phyloP scores from a whole-genome alignment of 2,797 vertebrate genomes.

The Euthynnus affinis region DNA sequence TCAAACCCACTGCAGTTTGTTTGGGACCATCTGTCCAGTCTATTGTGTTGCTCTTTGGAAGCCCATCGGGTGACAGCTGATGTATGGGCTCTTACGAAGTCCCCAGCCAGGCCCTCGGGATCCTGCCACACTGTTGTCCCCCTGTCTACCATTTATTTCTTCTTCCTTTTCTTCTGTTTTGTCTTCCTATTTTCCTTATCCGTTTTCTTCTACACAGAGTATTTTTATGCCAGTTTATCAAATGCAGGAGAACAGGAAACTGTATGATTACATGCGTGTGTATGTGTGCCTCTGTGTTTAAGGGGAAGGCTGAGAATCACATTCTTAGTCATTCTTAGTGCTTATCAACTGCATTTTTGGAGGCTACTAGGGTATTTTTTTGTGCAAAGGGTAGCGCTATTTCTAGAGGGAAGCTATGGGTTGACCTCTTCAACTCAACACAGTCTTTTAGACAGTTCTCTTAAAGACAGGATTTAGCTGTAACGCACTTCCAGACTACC shows the following conservation, averaged over 20 bases:
- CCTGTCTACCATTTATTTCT: conserved; percentile 27
- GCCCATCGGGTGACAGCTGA: conserved; percentile 88
- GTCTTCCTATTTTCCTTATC: conserved; percentile 22
- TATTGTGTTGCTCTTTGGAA: conserved; percentile 88
- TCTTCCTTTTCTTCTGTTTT: conserved; percentile 60
- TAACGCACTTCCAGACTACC: not conserved
- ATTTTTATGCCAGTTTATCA: not conserved
- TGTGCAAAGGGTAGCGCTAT: not conserved
- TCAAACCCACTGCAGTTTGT: conserved; percentile 88
- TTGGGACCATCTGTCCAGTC: conserved; percentile 92
- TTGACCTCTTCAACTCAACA: not conserved
- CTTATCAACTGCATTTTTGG: not conserved
- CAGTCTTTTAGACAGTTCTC: not conserved
- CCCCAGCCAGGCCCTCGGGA: conserved; percentile 81
- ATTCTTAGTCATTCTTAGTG: not conserved
- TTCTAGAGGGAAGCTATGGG: not conserved
- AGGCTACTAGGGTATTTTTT: no score
- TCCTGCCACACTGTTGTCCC: conserved; percentile 74
- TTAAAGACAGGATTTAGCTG: not conserved
- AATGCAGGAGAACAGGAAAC: not conserved
- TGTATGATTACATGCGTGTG: not conserved
- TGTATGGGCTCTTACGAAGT: conserved; percentile 87
- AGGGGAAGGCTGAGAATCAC: not conserved
- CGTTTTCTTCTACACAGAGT: conserved; percentile 11
- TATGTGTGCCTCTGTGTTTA: not conserved